Evolutionary conservation across 2,888 invertebrate genomes (phyloP).

Genomic region (Papilio demoleus): DNA sequence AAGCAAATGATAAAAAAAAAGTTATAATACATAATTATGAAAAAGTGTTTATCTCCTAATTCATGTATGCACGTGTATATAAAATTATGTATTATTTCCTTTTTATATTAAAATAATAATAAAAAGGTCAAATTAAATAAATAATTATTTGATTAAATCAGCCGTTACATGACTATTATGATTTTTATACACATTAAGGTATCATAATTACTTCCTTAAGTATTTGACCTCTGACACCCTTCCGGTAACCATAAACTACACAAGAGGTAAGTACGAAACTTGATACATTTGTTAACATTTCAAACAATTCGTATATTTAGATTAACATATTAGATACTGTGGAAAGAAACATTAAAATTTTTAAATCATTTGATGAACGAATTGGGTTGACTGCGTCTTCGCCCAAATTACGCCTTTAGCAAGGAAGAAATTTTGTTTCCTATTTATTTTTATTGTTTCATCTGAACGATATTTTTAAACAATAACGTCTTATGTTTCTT

Average conservation of each 20-base stretch:
- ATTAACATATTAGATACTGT: too few relatives aligned
- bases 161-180: neutral
- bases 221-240: slow-evolving; percentile 4
- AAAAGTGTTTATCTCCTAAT: too few relatives aligned
- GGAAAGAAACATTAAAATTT: too few relatives aligned
- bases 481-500: neutral
- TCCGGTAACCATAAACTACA: slow-evolving; percentile 1
- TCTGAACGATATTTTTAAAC: neutral
- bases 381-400: too few relatives aligned
- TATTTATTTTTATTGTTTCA: too few relatives aligned
- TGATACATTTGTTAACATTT: neutral
- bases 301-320: neutral
- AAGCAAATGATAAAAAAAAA: too few relatives aligned
- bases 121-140: slow-evolving; percentile 9
- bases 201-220: slow-evolving; percentile 8
- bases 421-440: too few relatives aligned
- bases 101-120: neutral
- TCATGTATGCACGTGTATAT: too few relatives aligned
- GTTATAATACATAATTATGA: too few relatives aligned
- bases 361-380: too few relatives aligned
- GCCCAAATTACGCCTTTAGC: too few relatives aligned
- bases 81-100: neutral
- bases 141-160: neutral
- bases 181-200: slow-evolving; percentile 1
- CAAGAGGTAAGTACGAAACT: neutral